Evolutionary conservation across 2,888 invertebrate genomes (phyloP), one percentile per base, ranked within the genome.

Genomic region (Oligia strigilis): DNA sequence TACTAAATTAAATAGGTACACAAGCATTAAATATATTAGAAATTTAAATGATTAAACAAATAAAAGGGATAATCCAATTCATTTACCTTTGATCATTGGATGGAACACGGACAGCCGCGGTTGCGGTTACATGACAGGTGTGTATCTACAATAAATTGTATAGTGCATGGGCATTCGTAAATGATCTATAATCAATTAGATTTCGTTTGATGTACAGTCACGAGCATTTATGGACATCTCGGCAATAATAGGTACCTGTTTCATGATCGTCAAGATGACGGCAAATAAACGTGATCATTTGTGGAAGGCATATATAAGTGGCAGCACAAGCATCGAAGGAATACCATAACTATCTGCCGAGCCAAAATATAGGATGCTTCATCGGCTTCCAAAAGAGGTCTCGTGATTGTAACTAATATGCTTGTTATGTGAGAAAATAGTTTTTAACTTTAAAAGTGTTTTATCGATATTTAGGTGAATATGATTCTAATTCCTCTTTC

Each of bases 51-150:
- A 43, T 78, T 49, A 70, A 67, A 62, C 79, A 67, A 66, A 55
- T 69, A 46, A 66, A 72, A 69, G 80, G 52, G 80, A 69, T 84
- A 52, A 70, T 64, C 69, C 58, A 73, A 70, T 40, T 70, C 29
- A 52, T 36, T 72, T 29, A 69, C 43, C 72, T 71, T 65, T 80
- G 85, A 80, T 46, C 80, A 74, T 65, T 80, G 73, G 23, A 11
- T 84, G 58, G 19, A 66, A 43, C 36, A 65, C 14, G 29, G 19
- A 36, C 29, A 58, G 43, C 46, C 43, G 60, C 43, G 67, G 40
- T 49, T 84, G 80, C n/a, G 62, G 58, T 49, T 29, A 73, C 23
- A 62, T 64, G 62, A 69, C 40, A n/a, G 17, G 11, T 49, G 49
- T 65, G 14, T 46, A 66, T 29, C n/a, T 29, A n/a, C 17, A n/a